Conservation (phyloP, 2,888 invertebrate species). For the Geotrupes spiniger region DNA sequence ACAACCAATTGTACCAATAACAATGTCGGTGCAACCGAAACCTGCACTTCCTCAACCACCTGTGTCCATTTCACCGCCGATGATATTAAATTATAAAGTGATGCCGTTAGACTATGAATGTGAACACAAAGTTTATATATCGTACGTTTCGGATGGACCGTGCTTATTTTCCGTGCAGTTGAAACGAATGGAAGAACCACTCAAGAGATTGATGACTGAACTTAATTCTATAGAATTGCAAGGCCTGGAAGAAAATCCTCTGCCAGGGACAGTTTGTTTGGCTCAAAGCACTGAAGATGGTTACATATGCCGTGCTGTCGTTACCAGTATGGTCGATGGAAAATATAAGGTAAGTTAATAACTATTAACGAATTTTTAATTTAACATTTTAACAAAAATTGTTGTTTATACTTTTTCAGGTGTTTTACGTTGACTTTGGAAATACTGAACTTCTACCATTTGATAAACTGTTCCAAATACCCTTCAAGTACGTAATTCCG, state of each 20-base stretch:
- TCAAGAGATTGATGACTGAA: slow-evolving; percentile 69
- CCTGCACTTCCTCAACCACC: slow-evolving; percentile 23
- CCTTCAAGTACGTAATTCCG: slow-evolving; percentile 66
- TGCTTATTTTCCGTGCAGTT: slow-evolving; percentile 74
- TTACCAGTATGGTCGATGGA: slow-evolving; percentile 68
- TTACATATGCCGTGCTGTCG: slow-evolving; percentile 71
- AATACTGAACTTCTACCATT: slow-evolving; percentile 71
- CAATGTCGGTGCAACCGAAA: slow-evolving; percentile 46
- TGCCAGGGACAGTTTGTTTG: slow-evolving; percentile 74
- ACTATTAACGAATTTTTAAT: background rate
- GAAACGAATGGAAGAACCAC: slow-evolving; percentile 56
- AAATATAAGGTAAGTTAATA: slow-evolving; percentile 58
- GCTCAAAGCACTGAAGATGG: slow-evolving; percentile 69
- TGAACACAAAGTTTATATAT: slow-evolving; percentile 68
- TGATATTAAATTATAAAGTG: slow-evolving; percentile 55
- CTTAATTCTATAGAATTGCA: slow-evolving; percentile 64
- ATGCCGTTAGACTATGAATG: slow-evolving; percentile 55
- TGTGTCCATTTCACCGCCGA: slow-evolving; percentile 36
- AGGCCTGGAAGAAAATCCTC: slow-evolving; percentile 64
- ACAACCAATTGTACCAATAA: slow-evolving; percentile 5
- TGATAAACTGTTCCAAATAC: slow-evolving; percentile 71
- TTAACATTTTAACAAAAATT: background rate
- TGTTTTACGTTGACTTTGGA: slow-evolving; percentile 80
- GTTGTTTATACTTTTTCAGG: slow-evolving; percentile 29
- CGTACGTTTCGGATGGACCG: slow-evolving; percentile 78